A percentile compares a stretch with the other conserved stretches of the same genome.
Conservation (phyloP, 2,113 vertebrate species). For the Tretioscincus oriximinensis region DNA sequence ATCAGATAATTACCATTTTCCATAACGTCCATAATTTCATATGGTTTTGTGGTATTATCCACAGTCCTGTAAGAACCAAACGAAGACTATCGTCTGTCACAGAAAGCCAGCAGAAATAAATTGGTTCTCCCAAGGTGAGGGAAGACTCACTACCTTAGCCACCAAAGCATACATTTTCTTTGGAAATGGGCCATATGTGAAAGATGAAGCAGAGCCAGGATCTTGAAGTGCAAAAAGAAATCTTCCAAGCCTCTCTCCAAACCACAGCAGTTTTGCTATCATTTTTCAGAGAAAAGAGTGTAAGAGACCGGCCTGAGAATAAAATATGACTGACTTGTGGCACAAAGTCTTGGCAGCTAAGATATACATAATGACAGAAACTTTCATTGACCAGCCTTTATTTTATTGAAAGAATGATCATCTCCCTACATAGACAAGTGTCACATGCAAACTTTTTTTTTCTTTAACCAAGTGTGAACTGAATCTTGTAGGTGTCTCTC, state of each 20-base stretch:
- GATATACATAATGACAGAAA: background rate
- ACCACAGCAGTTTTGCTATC: slow-evolving; percentile 8
- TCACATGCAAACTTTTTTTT: background rate
- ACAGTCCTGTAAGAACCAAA: slow-evolving; percentile 22
- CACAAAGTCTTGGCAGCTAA: background rate
- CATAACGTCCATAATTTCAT: slow-evolving; percentile 47
- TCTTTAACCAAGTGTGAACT: background rate
- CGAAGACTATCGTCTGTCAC: slow-evolving; percentile 18
- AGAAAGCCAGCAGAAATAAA: slow-evolving; percentile 34
- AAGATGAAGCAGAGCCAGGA: slow-evolving; percentile 31
- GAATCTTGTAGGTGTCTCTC: too few species aligned
- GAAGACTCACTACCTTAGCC: slow-evolving; percentile 18
- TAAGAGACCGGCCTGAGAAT: slow-evolving; percentile 35
- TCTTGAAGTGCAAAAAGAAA: slow-evolving; percentile 28
- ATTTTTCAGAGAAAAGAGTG: slow-evolving; percentile 33
- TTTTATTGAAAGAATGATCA: background rate
- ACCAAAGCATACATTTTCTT: slow-evolving; percentile 49
- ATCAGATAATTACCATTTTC: slow-evolving; percentile 48
- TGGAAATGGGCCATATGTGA: slow-evolving; percentile 41
- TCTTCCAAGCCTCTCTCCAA: background rate
- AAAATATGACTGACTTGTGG: slow-evolving; percentile 40
- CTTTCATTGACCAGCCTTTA: background rate
- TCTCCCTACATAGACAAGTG: background rate
- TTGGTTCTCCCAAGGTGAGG: slow-evolving; percentile 43
- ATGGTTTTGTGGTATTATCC: slow-evolving; percentile 36